Evolutionary conservation across 2,113 vertebrate genomes (phyloP).

Genomic region (Percopsis transmontana): DNA sequence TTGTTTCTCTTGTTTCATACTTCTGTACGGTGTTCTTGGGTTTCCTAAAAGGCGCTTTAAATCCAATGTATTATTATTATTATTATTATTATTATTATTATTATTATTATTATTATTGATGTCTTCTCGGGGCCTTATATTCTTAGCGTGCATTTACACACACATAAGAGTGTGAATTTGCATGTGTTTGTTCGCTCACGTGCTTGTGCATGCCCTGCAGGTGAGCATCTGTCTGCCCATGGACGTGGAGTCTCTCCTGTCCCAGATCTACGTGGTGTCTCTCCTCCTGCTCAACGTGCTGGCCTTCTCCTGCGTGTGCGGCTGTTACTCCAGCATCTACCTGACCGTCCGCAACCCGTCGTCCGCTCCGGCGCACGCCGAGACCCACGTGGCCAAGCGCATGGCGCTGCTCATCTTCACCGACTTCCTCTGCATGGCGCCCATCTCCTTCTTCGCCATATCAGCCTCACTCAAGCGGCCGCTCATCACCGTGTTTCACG

Average conservation of each 20-base stretch:
- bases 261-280: slow-evolving; percentile 87
- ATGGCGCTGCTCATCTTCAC: slow-evolving; percentile 98
- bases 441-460: slow-evolving; percentile 97
- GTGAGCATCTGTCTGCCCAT: slow-evolving; percentile 96
- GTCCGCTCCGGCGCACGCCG: slow-evolving; percentile 82
- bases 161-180: neutral
- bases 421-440: slow-evolving; percentile 95
- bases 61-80: no score
- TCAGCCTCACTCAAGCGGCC: slow-evolving; percentile 92
- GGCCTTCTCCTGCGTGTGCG: slow-evolving; percentile 88
- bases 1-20: no score
- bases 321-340: slow-evolving; percentile 93
- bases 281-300: slow-evolving; percentile 89
- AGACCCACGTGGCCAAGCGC: slow-evolving; percentile 90
- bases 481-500: slow-evolving; percentile 91
- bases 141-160: neutral
- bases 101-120: no score
- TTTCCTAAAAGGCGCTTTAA: no score
- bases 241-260: slow-evolving; percentile 85
- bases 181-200: neutral
- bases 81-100: no score
- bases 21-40: no score
- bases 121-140: no score
- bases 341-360: slow-evolving; percentile 88
- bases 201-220: slow-evolving; percentile 23